A percentile compares a stretch with the other conserved stretches of the same genome.
Evolutionary conservation across 1,140 invertebrate species (phyloP).

Genomic region (Drosophila parvula): DNA sequence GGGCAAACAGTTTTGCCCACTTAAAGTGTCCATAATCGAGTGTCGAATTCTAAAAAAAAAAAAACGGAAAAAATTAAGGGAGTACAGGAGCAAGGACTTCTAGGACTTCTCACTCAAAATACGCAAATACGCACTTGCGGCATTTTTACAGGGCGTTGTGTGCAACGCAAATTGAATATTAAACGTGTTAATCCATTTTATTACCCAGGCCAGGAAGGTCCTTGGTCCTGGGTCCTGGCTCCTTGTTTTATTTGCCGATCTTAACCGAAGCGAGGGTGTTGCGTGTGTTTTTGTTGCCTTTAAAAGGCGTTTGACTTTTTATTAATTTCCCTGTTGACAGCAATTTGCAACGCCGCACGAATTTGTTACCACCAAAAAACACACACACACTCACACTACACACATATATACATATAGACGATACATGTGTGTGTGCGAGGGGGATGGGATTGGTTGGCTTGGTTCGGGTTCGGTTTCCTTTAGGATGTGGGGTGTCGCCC

Average conservation of each 20-base stretch:
- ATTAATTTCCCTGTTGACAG: conserved; percentile 82
- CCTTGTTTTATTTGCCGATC: conserved; percentile 59
- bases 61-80: neutral
- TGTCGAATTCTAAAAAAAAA: conserved; percentile 19
- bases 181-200: conserved; percentile 79
- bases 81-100: neutral
- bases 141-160: conserved; percentile 55
- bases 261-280: conserved; percentile 29
- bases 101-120: conserved; percentile 10
- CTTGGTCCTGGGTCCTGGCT: conserved; percentile 1
- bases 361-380: conserved; percentile 72
- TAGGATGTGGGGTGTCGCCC: neutral
- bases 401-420: too few species aligned
- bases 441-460: neutral
- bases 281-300: conserved; percentile 43
- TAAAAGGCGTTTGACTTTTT: conserved; percentile 79
- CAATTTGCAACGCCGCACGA: conserved; percentile 79
- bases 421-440: neutral
- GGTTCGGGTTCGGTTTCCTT: neutral
- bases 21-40: conserved; percentile 52
- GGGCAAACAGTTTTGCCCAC: conserved; percentile 40
- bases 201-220: conserved; percentile 21
- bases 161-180: conserved; percentile 77
- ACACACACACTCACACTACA: conserved; percentile 1
- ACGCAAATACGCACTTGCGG: conserved; percentile 26